Evolutionary conservation across 2,888 invertebrate genomes (phyloP).

Genomic region (Lucinisca nassula): DNA sequence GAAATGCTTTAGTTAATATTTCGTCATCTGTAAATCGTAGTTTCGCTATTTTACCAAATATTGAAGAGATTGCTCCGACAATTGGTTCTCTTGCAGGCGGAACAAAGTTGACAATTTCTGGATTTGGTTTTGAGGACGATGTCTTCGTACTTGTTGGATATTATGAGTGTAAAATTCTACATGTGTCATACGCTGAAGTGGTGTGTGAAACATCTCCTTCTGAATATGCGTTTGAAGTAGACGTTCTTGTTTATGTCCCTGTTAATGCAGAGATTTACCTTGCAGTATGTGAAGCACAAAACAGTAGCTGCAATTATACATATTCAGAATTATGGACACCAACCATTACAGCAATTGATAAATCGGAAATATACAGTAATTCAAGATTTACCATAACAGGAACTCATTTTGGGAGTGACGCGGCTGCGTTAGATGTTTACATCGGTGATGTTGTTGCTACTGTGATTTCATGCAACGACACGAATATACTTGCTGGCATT

Average conservation of each 20-base stretch:
- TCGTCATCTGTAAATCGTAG: constrained; percentile 43
- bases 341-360: constrained; percentile 54
- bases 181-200: constrained; percentile 69
- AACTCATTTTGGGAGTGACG: constrained; percentile 54
- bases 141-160: constrained; percentile 64
- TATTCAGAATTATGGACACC: constrained; percentile 72
- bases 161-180: constrained; percentile 66
- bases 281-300: constrained; percentile 60
- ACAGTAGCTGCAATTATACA: constrained; percentile 55
- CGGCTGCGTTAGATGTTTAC: constrained; percentile 62
- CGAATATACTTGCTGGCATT: constrained; percentile 70
- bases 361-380: constrained; percentile 56
- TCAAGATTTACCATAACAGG: constrained; percentile 73
- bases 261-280: constrained; percentile 48
- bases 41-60: constrained; percentile 69
- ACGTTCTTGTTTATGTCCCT: constrained; percentile 52
- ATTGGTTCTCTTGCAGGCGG: constrained; percentile 71
- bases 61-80: constrained; percentile 61
- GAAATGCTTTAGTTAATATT: constrained; percentile 64
- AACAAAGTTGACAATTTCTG: constrained; percentile 64
- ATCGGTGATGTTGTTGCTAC: constrained; percentile 77
- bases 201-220: constrained; percentile 49
- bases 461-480: constrained; percentile 58
- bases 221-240: constrained; percentile 36
- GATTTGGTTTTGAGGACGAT: constrained; percentile 72